phyloP scores from a whole-genome alignment of 1,140 invertebrate genomes.

The Leguminivora glycinivorella region DNA sequence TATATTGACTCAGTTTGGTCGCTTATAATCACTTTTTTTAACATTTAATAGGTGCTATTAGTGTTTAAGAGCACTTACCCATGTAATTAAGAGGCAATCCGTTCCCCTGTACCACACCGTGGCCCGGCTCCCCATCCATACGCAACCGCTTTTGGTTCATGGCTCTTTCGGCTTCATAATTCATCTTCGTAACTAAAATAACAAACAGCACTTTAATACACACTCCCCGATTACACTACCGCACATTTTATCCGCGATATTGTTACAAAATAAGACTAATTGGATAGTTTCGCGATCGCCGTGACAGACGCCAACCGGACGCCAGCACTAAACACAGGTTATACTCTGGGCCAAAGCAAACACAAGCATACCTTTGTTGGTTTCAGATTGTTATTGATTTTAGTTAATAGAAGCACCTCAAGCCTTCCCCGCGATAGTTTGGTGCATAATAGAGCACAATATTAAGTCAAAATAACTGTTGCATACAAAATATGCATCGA shows the following conservation, averaged over 20 bases:
- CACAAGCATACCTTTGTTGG: slow-evolving; percentile 79
- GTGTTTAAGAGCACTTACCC: slow-evolving; percentile 49
- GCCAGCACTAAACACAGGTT: slow-evolving; percentile 78
- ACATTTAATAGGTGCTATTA: not conserved
- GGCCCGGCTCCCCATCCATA: slow-evolving; percentile 77
- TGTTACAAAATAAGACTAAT: slow-evolving; percentile 52
- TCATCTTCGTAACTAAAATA: slow-evolving; percentile 76
- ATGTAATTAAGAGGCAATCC: slow-evolving; percentile 78
- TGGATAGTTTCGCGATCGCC: slow-evolving; percentile 61
- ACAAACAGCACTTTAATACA: slow-evolving; percentile 53
- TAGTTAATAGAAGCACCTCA: slow-evolving; percentile 70
- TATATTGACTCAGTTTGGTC: slow-evolving; percentile 30
- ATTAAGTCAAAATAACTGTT: slow-evolving; percentile 72
- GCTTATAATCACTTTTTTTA: not conserved
- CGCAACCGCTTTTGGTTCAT: slow-evolving; percentile 78
- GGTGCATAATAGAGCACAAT: slow-evolving; percentile 70
- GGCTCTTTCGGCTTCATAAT: slow-evolving; percentile 78
- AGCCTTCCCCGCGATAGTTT: slow-evolving; percentile 57
- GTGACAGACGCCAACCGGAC: slow-evolving; percentile 78
- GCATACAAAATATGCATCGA: slow-evolving; percentile 75
- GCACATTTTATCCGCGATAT: slow-evolving; percentile 47
- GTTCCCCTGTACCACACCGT: slow-evolving; percentile 76
- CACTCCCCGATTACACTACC: slow-evolving; percentile 39
- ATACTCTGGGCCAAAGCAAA: slow-evolving; percentile 73
- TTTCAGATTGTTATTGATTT: slow-evolving; percentile 77